Evolutionary conservation across 2,797 vertebrate genomes (phyloP).

Genomic region (Loriculus beryllinus): DNA sequence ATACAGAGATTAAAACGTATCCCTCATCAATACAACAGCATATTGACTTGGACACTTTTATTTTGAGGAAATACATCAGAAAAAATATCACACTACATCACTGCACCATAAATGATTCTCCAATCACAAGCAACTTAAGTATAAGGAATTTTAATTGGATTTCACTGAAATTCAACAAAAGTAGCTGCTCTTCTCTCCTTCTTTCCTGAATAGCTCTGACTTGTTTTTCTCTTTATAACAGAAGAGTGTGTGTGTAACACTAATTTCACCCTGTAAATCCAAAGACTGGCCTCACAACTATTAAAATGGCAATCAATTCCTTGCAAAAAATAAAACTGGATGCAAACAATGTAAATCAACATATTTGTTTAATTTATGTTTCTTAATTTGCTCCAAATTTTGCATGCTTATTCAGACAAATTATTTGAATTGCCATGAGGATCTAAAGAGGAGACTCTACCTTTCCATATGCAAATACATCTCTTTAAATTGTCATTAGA

Average conservation of each 20-base stretch:
- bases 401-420: not conserved
- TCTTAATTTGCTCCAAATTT: not conserved
- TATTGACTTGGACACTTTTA: not conserved
- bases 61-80: not conserved
- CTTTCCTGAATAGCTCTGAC: not conserved
- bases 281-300: not conserved
- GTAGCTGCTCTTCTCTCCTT: not conserved
- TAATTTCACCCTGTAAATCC: not conserved
- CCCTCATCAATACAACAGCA: not conserved
- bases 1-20: not conserved
- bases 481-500: not conserved
- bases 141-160: not conserved
- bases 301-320: not conserved
- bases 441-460: not conserved
- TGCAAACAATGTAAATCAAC: constrained; percentile 1
- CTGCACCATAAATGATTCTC: not conserved
- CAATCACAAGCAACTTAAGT: not conserved
- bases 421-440: not conserved
- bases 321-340: not conserved
- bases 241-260: not conserved
- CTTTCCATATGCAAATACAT: not conserved
- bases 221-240: not conserved
- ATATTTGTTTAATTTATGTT: not conserved
- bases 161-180: not conserved
- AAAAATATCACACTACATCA: fast-evolving